Evolutionary conservation across 2,888 invertebrate species (phyloP).

Genomic region (Aleiodes testaceus): DNA sequence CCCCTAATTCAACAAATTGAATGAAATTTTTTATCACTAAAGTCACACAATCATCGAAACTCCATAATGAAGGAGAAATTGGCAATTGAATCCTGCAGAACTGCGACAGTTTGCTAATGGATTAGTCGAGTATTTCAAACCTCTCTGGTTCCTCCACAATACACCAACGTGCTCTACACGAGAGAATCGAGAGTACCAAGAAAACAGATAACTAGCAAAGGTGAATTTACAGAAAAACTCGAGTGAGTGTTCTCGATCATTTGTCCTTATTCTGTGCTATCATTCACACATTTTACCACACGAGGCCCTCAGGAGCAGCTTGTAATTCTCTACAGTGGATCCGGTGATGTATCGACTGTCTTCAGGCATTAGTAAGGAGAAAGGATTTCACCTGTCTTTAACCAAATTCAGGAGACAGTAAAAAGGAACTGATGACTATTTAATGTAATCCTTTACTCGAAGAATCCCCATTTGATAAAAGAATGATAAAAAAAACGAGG

Average conservation of each 20-base stretch:
- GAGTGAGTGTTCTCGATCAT: not conserved
- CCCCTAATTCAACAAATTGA: too few relatives aligned
- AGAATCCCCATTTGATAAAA: too few relatives aligned
- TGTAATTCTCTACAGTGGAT: conserved; percentile 16
- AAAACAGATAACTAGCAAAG: not conserved
- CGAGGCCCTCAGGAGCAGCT: not conserved
- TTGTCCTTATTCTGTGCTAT: conserved; percentile 19
- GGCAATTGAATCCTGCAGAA: not conserved
- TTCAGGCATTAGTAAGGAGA: conserved; percentile 25
- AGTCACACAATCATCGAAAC: conserved; percentile 23
- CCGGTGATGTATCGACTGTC: conserved; percentile 37
- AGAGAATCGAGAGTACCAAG: not conserved
- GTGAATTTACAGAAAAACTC: not conserved
- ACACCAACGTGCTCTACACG: not conserved
- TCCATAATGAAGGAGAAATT: conserved; percentile 2
- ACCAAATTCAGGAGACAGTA: not conserved
- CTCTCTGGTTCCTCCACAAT: not conserved
- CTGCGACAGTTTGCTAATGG: conserved; percentile 13
- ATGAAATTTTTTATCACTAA: conserved; percentile 7
- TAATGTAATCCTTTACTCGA: conserved; percentile 21
- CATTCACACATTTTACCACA: conserved; percentile 11
- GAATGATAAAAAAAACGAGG: too few relatives aligned
- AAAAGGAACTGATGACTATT: conserved; percentile 15
- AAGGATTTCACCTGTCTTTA: conserved; percentile 19
- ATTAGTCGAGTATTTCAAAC: conserved; percentile 1